Evolutionary conservation across 2,113 vertebrate genomes (phyloP), one percentile per base, ranked within the genome.

Genomic region (Illadopsis cleaveri): DNA sequence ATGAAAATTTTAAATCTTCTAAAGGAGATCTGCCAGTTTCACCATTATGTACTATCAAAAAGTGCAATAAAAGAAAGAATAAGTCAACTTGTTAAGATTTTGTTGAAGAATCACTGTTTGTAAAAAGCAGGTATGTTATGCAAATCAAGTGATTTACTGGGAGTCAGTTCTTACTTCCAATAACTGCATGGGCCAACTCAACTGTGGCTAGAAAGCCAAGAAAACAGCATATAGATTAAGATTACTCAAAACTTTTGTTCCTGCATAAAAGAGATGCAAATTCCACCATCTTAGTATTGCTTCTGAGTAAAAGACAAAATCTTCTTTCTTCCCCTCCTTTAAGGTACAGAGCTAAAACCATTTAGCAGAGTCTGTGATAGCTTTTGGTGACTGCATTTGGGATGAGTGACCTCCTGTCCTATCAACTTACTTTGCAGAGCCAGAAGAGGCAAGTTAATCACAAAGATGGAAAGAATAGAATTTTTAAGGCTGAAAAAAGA

Each of bases 111-210:
- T 85, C 3, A 25, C 81, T 88, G 87, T 93, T 85, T 88, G n/a
- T 54, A 62, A 70, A 77, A 97, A 88, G 50, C 79, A 96, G 94
- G 91, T 96, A 93, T 88, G 68, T 93, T 97, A 96, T 96, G 94
- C 66, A 95, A 97, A 96, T 94, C 24, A 66, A 92, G 40, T 69
- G 71, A 80, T 94, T 91, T 96, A 83, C 84, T 94, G 82, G 93
- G 50, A 93, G 45, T 95, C 78, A 90, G 58, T 93, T 96, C 78
- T 84, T 92, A 86, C 83, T 91, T 94, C 90, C 87, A 92, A 35
- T 90, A 94, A 94, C 58, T 62, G 72, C 31, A 91, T 92, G 64
- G 95, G 90, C 93, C 94, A 97, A 93, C 35, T 94, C 75, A 77
- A 31, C 62, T 51, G 24, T 71, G 70, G 40, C 68, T 96, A 86